Percentiles rank a stretch among this genome's conserved stretches.
These are phyloP conservation scores for Acrobasis consociella DNA, from an alignment of 2,888 invertebrate genomes.

Conservation along the genomic window DNA sequence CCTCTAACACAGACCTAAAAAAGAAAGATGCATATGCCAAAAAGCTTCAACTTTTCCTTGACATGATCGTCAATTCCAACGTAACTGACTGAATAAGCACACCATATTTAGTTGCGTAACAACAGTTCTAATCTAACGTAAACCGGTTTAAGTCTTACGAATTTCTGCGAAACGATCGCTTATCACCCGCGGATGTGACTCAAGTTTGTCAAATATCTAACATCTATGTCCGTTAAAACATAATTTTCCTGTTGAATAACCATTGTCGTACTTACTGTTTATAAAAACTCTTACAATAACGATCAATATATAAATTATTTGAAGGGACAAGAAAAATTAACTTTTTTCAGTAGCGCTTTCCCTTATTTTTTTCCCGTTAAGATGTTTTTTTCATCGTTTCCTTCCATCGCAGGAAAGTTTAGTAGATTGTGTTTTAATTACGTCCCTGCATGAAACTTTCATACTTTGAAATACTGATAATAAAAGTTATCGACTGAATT, in stretches of 20 bases:
- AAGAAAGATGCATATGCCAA: no score
- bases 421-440: no score
- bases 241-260: conserved; percentile 7
- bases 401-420: no score
- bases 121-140: conserved; percentile 12
- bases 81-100: conserved; percentile 27
- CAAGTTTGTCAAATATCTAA: conserved; percentile 32
- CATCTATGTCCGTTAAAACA: conserved; percentile 5
- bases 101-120: not conserved
- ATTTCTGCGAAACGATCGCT: conserved; percentile 53
- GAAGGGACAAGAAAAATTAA: not conserved
- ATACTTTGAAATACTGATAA: no score
- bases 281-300: not conserved
- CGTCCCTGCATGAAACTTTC: no score
- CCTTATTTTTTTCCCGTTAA: no score
- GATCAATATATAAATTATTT: not conserved
- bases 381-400: no score
- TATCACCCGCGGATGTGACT: conserved; percentile 52
- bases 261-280: not conserved
- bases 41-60: not conserved
- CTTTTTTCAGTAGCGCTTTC: not conserved
- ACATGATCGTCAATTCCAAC: conserved; percentile 1
- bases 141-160: conserved; percentile 39
- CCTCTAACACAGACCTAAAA: no score
- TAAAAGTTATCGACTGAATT: no score